These are phyloP conservation scores for Eupithecia subfuscata DNA, from an alignment of 2,888 invertebrate species.

Conservation along the genomic window DNA sequence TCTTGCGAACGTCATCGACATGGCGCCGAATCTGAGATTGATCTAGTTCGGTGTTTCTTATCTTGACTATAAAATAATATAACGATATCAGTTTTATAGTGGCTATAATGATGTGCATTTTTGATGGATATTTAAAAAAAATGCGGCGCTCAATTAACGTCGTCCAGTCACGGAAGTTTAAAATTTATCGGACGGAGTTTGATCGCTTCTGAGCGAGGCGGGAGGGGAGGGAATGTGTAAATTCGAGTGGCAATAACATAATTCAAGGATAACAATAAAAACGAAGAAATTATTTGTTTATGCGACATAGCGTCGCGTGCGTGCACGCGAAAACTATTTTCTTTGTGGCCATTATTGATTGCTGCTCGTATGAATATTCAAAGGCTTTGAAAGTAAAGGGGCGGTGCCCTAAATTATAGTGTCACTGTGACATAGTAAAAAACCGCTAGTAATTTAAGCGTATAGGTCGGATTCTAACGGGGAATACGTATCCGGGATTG, in stretches of 20 bases:
- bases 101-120: conserved; percentile 79
- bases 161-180: conserved; percentile 77
- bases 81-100: conserved; percentile 70
- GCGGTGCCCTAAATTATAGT: conserved; percentile 81
- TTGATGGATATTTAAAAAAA: conserved; percentile 75
- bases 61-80: conserved; percentile 60
- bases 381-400: conserved; percentile 78
- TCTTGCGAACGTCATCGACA: conserved; percentile 61
- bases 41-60: conserved; percentile 55
- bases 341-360: conserved; percentile 82
- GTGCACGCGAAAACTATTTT: conserved; percentile 82
- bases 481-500: conserved; percentile 78
- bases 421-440: conserved; percentile 81
- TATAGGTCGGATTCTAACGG: conserved; percentile 72
- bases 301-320: conserved; percentile 82
- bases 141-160: conserved; percentile 74
- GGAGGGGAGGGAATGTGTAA: conserved; percentile 53
- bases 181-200: conserved; percentile 70
- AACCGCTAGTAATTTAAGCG: conserved; percentile 74
- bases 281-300: conserved; percentile 81
- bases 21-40: conserved; percentile 53
- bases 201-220: conserved; percentile 60
- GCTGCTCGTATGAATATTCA: conserved; percentile 83
- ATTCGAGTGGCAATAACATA: conserved; percentile 66
- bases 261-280: conserved; percentile 75